Evolutionary conservation across 2,888 invertebrate species (phyloP).

Genomic region (Mythimna ferrago): DNA sequence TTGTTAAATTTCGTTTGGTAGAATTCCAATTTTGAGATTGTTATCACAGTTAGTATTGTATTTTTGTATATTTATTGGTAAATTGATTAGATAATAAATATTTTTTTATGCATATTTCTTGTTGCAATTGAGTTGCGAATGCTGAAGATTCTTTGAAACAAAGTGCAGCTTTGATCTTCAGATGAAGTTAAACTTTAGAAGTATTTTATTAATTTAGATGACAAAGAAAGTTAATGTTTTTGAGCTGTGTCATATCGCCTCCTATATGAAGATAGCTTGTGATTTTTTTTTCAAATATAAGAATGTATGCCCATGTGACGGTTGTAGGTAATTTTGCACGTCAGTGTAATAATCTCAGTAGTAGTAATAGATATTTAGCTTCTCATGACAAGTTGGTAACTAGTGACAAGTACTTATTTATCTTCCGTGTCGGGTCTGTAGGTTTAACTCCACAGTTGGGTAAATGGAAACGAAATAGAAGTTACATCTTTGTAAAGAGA

Average conservation of each 20-base stretch:
- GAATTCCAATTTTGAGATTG: too few species aligned
- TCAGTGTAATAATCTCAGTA: constrained; percentile 40
- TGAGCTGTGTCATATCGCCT: neutral
- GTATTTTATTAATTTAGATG: neutral
- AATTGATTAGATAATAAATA: too few species aligned
- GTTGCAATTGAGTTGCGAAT: too few species aligned
- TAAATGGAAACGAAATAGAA: constrained; percentile 10
- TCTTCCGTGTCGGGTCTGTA: constrained; percentile 19
- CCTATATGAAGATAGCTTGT: neutral
- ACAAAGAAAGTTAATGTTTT: neutral
- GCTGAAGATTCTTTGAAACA: too few species aligned
- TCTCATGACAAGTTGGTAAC: constrained; percentile 66
- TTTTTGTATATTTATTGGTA: too few species aligned
- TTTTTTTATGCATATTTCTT: too few species aligned
- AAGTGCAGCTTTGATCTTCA: neutral
- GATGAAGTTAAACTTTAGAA: neutral
- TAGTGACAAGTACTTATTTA: constrained; percentile 69
- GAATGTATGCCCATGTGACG: neutral
- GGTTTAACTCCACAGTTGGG: constrained; percentile 7
- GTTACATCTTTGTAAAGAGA: constrained; percentile 2
- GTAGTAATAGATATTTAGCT: constrained; percentile 45
- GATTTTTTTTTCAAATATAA: neutral
- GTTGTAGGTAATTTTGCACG: constrained; percentile 25
- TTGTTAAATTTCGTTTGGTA: too few species aligned
- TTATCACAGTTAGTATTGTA: too few species aligned